A percentile compares a stretch with the other conserved stretches of the same genome.
These are phyloP conservation scores for Colostygia pectinataria DNA, from an alignment of 2,888 invertebrate species.

Conservation along the genomic window DNA sequence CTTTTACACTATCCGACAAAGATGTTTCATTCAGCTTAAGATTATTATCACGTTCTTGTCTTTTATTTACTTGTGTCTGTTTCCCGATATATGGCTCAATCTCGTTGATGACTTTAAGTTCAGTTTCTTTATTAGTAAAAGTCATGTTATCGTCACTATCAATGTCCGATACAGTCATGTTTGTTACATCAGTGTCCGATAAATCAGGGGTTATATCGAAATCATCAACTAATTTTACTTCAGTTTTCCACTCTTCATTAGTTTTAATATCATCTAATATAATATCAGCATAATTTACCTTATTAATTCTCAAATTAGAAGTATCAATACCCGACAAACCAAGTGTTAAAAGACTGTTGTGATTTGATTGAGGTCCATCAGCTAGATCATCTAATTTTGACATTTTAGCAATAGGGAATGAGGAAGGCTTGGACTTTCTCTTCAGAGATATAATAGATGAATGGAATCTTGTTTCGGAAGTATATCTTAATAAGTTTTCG, in stretches of 20 bases:
- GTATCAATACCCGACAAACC: constrained; percentile 4
- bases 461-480: neutral
- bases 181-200: constrained; percentile 3
- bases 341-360: neutral
- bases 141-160: neutral
- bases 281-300: neutral
- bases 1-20: neutral
- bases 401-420: constrained; percentile 16
- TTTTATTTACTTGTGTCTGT: neutral
- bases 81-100: neutral
- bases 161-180: neutral
- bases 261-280: neutral
- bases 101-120: neutral
- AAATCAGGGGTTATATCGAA: constrained; percentile 7
- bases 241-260: neutral
- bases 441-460: constrained; percentile 14
- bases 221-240: neutral
- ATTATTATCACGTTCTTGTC: neutral
- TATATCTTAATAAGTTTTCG: constrained; percentile 9
- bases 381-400: constrained; percentile 10
- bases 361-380: neutral
- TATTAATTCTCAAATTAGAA: neutral
- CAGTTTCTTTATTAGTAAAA: neutral
- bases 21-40: neutral
- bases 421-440: constrained; percentile 17